Base-by-base conservation (phyloP, 1,140 invertebrate species). In the Sycophila sp. region DNA sequence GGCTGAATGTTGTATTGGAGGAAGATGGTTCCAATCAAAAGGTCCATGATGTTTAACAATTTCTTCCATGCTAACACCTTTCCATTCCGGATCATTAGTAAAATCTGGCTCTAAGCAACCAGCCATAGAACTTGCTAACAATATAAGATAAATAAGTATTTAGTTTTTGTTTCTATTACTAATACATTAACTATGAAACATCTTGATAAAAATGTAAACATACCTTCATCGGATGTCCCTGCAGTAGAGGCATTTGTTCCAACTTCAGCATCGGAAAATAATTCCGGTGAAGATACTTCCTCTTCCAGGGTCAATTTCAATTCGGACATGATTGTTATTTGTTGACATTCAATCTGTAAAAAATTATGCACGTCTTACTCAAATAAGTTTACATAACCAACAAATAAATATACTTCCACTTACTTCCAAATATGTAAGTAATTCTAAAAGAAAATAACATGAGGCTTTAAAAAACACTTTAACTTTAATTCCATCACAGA, bases 61-160 rank as follows among this genome's bases (percentile, higher is more conserved):
- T 67, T 86, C 80, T 62, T 84, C 80, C 77, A 86, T 81, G 47
- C 82, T 81, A 24, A 83, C 67, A 4, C 85, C 84, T 78, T 85
- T 84, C 85, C 85, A 86, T 71, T 81, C 78, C 2, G 80, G 80
- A 64, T 65, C 71, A 3, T 76, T 60, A 6, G 72, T 40, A 5
- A 69, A 45, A 63, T 82, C 78, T 69, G 82, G 78, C 73, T 85
- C 81, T n/a, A 72, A 66, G 19, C 63, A 69, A 47, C 68, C 76
- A 60, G 65, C 60, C 19, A 74, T 74, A 7, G 77, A 76, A 56
- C 71, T 79, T 30, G 78, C 80, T 82, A 62, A 47, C 4, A 19
- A 40, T 17, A 24, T 30, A 13, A 13, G 6, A 45, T 32, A 19
- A 10, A 28, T 19, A 32, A 26, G 15, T 28, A 56, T 22, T 3